Evolutionary conservation across 1,140 invertebrate species (phyloP).

Genomic region (Drosophila bocki): DNA sequence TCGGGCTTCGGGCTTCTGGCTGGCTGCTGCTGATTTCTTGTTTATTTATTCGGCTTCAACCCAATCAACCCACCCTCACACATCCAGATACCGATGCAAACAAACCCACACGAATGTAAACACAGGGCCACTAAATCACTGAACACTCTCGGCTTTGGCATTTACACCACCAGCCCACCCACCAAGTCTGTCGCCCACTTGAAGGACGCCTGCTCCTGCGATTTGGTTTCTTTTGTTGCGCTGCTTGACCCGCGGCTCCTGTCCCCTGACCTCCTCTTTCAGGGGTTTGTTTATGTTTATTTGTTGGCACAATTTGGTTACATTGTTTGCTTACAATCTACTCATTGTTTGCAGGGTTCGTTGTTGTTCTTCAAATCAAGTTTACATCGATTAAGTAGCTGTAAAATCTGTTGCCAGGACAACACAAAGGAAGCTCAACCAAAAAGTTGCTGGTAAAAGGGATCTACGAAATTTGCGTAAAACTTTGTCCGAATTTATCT

Average conservation of each 20-base stretch:
- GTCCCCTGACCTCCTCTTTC: conserved; percentile 20
- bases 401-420: conserved; percentile 63
- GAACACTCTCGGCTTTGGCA: conserved; percentile 75
- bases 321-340: conserved; percentile 82
- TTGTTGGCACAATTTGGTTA: conserved; percentile 83
- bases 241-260: conserved; percentile 71
- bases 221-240: conserved; percentile 76
- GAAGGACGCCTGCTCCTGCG: conserved; percentile 37
- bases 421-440: conserved; percentile 27
- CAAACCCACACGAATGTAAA: conserved; percentile 67
- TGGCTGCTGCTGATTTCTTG: conserved; percentile 68
- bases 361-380: conserved; percentile 68
- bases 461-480: conserved; percentile 3
- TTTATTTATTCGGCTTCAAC: conserved; percentile 79
- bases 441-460: not conserved
- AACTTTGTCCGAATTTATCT: not conserved
- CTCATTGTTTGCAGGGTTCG: conserved; percentile 58
- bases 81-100: conserved; percentile 48
- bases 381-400: conserved; percentile 77
- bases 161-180: conserved; percentile 56
- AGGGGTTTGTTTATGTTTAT: conserved; percentile 77
- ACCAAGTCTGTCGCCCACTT: conserved; percentile 16
- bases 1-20: conserved; percentile 52
- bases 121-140: conserved; percentile 74
- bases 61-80: conserved; percentile 68